Conservation (phyloP, 2,888 invertebrate species). For the Drosophila buzzatii region DNA sequence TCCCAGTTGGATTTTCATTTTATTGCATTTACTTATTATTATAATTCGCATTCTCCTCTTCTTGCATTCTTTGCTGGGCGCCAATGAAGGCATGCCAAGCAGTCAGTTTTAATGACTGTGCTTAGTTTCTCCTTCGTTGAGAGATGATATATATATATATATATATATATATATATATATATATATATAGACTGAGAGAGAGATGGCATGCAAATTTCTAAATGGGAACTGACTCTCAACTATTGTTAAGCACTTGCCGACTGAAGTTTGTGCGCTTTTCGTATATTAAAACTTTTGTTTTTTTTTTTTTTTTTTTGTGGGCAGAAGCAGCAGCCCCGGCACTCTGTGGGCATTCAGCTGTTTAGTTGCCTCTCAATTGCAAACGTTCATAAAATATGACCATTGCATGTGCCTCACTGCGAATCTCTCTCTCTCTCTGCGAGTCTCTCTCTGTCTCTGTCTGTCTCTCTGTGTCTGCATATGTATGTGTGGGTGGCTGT, state of each 20-base stretch:
- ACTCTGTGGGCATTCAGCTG: slow-evolving; percentile 13
- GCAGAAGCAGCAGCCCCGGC: slow-evolving; percentile 5
- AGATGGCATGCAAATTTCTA: slow-evolving; percentile 14
- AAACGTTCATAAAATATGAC: slow-evolving; percentile 48
- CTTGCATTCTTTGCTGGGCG: slow-evolving; percentile 17
- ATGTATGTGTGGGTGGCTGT: slow-evolving; percentile 30
- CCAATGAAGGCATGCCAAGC: slow-evolving; percentile 35
- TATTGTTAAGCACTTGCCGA: slow-evolving; percentile 65
- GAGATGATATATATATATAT: too few relatives aligned
- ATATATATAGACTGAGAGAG: too few relatives aligned
- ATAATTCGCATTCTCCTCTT: slow-evolving; percentile 53
- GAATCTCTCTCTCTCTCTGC: background rate
- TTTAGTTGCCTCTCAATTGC: slow-evolving; percentile 46
- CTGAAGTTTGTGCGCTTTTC: slow-evolving; percentile 48
- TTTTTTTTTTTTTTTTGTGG: slow-evolving; percentile 17
- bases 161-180: too few relatives aligned
- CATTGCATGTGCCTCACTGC: slow-evolving; percentile 28
- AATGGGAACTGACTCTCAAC: slow-evolving; percentile 51
- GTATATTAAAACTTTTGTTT: slow-evolving; percentile 53
- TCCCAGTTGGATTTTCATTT: slow-evolving; percentile 81
- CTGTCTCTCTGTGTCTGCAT: background rate
- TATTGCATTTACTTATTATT: slow-evolving; percentile 80
- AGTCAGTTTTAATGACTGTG: slow-evolving; percentile 52
- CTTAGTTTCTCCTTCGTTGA: too few relatives aligned
- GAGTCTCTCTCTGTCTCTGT: too few relatives aligned